Conservation (phyloP, 2,113 vertebrate species). For the Myiagra hebetior region DNA sequence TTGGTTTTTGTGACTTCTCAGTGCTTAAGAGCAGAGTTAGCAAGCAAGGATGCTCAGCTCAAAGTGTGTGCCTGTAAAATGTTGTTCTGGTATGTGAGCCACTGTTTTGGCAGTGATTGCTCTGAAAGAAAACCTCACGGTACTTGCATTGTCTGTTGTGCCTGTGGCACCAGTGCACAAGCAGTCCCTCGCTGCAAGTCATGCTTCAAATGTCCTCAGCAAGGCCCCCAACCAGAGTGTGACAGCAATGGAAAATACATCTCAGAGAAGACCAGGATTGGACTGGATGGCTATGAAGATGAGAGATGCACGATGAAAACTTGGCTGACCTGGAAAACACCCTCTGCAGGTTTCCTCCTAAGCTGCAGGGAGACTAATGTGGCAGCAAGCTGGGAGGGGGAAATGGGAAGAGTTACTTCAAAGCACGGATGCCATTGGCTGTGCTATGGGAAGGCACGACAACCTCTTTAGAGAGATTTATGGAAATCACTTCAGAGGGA, state of each 20-base stretch:
- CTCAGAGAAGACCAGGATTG: background rate
- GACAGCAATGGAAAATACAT: background rate
- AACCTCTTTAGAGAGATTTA: constrained; percentile 5
- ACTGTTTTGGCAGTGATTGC: accelerated
- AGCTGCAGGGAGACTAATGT: background rate
- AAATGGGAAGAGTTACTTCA: background rate
- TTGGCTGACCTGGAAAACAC: background rate
- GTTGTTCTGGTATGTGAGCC: background rate
- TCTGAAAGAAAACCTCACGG: background rate
- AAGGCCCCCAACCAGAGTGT: background rate
- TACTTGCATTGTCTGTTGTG: background rate
- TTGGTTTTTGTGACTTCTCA: background rate
- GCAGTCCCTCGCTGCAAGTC: background rate
- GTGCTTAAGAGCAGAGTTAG: background rate
- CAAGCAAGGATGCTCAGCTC: background rate
- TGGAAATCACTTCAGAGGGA: background rate
- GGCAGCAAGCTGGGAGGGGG: background rate
- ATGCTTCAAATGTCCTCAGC: background rate
- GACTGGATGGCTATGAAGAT: background rate
- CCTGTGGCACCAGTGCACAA: background rate
- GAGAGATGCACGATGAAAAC: background rate
- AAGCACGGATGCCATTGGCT: accelerated
- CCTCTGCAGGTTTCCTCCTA: background rate
- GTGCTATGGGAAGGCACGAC: background rate
- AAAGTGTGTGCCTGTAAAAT: background rate